Base-by-base conservation (phyloP, 2,888 invertebrate species). In the Alsophila aescularia region DNA sequence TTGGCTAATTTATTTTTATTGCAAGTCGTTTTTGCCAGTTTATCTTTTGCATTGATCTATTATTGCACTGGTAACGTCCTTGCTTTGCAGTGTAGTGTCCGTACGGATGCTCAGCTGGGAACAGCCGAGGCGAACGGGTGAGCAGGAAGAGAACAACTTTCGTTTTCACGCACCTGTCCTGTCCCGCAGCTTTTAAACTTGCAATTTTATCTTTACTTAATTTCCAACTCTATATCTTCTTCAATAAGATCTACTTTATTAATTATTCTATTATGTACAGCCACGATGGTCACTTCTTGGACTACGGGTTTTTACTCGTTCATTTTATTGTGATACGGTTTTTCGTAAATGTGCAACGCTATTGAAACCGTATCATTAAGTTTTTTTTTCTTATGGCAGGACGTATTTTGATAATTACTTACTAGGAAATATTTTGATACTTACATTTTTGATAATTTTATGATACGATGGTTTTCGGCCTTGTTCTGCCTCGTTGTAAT, bases 141-240 rank as follows among this genome's bases (percentile, higher is more conserved):
- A 88, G 70, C 90, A 91, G 91, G 91, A 91, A 91, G 90, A 82
- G 84, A 89, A 90, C 91, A 89, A 90, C 91, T 91, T 91, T 91
- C 91, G 79, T 88, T 90, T 91, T 90, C 87, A 82, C 78, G 78
- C 91, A 91, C 91, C 91, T 90, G 90, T 87, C 85, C 77, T 80
- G 85, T 81, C 80, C 78, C 82, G 81, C 82, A 75, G 72, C 80
- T 84, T 75, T 81, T 82, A 75, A 75, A 72, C 70, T 72, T 69
- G 73, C 67, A 60, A 55, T 69, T 67, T 66, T 62, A 65, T 60
- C 51, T 55, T 60, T 70, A 69, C 60, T 58, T 64, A 32, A 79
- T 67, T 70, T 63, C 68, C 55, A 67, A 71, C 79, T 66, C 42
- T 74, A 67, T 70, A 31, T 14, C 24, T 35, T n/a, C 8, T 37